Base-by-base conservation (phyloP, 2,113 vertebrate species). In the Geococcyx californianus region DNA sequence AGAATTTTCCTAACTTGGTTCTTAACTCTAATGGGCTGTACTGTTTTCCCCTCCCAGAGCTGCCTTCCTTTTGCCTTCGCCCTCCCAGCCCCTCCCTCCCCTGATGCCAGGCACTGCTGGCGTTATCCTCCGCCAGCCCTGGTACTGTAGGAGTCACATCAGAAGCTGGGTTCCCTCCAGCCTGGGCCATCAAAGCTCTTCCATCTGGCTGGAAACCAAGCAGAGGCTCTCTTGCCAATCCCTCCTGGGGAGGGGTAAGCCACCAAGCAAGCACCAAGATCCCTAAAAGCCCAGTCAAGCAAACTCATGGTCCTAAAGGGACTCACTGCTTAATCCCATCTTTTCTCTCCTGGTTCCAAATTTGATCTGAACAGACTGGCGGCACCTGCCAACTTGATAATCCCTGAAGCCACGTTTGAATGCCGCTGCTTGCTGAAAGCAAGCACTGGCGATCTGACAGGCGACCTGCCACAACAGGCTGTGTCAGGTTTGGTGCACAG, bases 391-490 rank as follows among this genome's bases (percentile, higher is more conserved):
- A 25, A 36, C 5, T 6, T 29, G 49, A 47, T 0, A 1, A n/a
- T 55, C n/a, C 20, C 38, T 33, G 36, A 36, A 80, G 24, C 31
- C 15, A 3, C 3, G 0, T 44, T 13, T 64, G 64, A 72, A 63
- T 14, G 25, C 25, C 17, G 33, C 13, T 1, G 2, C 64, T 52
- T 45, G 24, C 55, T 10, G 5, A 66, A 34, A 84, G 34, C 2
- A 42, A 1, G 49, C 10, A 13, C 33, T 11, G 23, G 33, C 0
- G 1, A 80, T 28, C 16, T 0, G 0, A 60, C 11, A 31, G 44
- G 31, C 0, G 0, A 79, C 19, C 28, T 1, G 6, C 23, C 8
- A 15, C 47, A 33, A 33, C 49, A 68, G 74, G 40, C 56, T 54
- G 19, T 2, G 0, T 44, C 72, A 49, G 29, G 45, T 38, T 36